Evolutionary conservation across 1,140 invertebrate genomes (phyloP), one percentile per base, ranked within the genome.

Genomic region (Nixonia krombeini): DNA sequence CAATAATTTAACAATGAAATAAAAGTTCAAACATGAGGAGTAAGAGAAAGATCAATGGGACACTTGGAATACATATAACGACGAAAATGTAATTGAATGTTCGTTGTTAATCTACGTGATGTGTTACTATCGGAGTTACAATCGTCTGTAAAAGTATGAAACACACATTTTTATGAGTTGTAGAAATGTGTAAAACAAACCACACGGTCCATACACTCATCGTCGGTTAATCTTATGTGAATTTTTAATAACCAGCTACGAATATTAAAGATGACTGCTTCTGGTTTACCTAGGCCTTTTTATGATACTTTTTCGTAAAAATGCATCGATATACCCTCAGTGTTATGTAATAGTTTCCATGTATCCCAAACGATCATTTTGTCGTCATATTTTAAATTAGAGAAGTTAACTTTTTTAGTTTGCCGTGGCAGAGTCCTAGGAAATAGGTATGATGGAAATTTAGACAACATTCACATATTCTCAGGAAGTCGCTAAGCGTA

Each of bases 121-220:
- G 28, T 12, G 2, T 12, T 31, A 2, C 10, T 31, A 4, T 8
- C 2, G 10, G 28, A n/a, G 8, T 31, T 8, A 31, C 2, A 2
- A 8, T 2, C 9, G 9, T 31, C 9, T 77, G 73, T 73, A 80
- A 80, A 80, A 79, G 75, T 80, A 78, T 79, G 74, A 79, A 80
- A 80, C 69, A 73, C 68, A 69, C 75, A 51, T 66, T 59, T 38
- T 69, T 67, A 45, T 62, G 37, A 17, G 41, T 37, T 17, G 37
- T 78, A 76, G 72, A 80, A 79, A 76, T 46, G 70, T 79, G 73
- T 72, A 73, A 78, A 79, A 76, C 61, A 73, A 80, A 73, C 59
- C 65, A 51, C 21, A 7, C 33, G 41, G 38, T 64, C 47, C 38
- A 53, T 23, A 21, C 49, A 52, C 38, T 21, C 26, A 51, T 7